phyloP scores from a whole-genome alignment of 1,140 invertebrate species.

The Carposina sasakii region DNA sequence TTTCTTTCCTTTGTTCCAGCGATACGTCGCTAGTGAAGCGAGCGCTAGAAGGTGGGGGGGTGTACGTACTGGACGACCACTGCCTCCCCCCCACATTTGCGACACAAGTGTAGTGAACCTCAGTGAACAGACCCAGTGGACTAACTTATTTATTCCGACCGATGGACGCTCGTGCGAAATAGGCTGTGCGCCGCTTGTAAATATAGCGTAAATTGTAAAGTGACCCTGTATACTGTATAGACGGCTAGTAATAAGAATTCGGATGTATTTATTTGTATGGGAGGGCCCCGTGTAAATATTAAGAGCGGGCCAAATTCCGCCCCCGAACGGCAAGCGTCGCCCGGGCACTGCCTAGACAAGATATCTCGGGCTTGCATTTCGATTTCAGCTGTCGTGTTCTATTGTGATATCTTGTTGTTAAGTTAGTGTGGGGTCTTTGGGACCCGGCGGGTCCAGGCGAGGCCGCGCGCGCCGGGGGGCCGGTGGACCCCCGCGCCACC shows the following conservation, averaged over 20 bases:
- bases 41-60: conserved; percentile 67
- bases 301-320: conserved; percentile 52
- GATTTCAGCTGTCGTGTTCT: too few relatives aligned
- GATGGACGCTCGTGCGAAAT: conserved; percentile 61
- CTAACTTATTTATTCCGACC: conserved; percentile 65
- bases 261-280: conserved; percentile 66
- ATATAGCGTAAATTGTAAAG: conserved; percentile 70
- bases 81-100: conserved; percentile 71
- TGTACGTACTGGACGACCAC: conserved; percentile 70
- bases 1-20: conserved; percentile 45
- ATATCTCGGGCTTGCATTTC: too few relatives aligned
- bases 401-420: too few relatives aligned
- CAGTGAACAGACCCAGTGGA: conserved; percentile 39
- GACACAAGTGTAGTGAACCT: conserved; percentile 73
- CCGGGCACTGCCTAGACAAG: conserved; percentile 16
- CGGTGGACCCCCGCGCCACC: conserved; percentile 50
- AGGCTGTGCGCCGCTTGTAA: conserved; percentile 70
- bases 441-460: too few relatives aligned
- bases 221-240: conserved; percentile 68
- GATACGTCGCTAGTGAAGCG: conserved; percentile 71
- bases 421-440: too few relatives aligned
- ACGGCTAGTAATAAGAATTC: conserved; percentile 63
- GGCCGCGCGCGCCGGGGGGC: conserved; percentile 56
- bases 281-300: conserved; percentile 62
- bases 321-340: conserved; percentile 56